Base-by-base conservation (phyloP, 2,797 vertebrate genomes). In the Taeniopygia guttata region DNA sequence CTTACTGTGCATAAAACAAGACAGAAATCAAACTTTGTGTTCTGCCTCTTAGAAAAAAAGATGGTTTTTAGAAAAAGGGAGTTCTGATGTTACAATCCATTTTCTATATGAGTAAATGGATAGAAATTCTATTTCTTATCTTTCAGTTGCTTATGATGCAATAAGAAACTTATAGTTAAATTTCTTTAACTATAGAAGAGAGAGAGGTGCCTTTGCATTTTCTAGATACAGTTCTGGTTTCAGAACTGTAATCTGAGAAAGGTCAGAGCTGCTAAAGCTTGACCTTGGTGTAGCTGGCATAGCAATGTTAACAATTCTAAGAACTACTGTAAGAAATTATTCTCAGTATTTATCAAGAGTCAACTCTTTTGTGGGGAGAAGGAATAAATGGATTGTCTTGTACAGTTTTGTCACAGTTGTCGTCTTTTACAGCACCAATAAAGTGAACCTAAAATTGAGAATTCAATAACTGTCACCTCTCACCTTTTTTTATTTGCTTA, bases 201-300 rank as follows among this genome's bases (percentile, higher is more conserved):
- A 26, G 34, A 49, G 7, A 10, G 17, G 6, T 2, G 4, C 29
- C 18, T 84, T n/a, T 89, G 32, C 11, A 7, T 87, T 56, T 87
- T 66, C 16, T 56, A 27, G 51, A 2, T 60, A 10, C 13, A 7
- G 2, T 78, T 93, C 23, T 84, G 20, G 3, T 56, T 40, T 79
- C 38, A 68, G 49, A 82, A 45, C 3, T 82, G 54, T 38, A 40
- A n/a, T 59, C 36, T 74, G n/a, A 36, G 77, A 20, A 54, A 25
- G 49, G 15, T n/a, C 26, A 6, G 34, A 30, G 26, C 32, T 76
- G 54, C 63, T 32, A 9, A 79, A 78, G 26, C 40, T 72, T 38
- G 54, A 42, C 10, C 27, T 72, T 5, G 5, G 7, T 3, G 1
- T 73, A 45, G 38, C 42, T 64, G 67, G 32, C 1, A 0, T 34